These are phyloP conservation scores for Cynocephalus volans DNA, from an alignment of 2,113 vertebrate genomes.

Conservation along the genomic window DNA sequence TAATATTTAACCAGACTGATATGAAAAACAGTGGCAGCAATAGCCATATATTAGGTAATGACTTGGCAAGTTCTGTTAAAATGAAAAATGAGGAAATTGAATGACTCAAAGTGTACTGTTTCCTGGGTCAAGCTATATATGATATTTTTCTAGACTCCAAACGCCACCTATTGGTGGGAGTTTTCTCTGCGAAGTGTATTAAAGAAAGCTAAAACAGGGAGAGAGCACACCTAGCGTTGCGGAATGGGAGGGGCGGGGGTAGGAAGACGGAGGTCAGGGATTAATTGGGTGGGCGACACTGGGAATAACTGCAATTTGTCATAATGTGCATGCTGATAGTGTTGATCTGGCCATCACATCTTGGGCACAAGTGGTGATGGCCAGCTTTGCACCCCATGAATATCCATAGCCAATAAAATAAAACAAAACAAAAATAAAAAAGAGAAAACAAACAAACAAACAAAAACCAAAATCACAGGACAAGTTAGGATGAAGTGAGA, in stretches of 20 bases:
- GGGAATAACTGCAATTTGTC: too few species aligned
- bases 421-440: too few species aligned
- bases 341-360: too few species aligned
- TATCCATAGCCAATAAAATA: too few species aligned
- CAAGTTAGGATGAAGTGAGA: not conserved
- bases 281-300: too few species aligned
- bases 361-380: too few species aligned
- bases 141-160: constrained; percentile 72
- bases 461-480: not conserved
- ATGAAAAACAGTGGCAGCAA: constrained; percentile 85
- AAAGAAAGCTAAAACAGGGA: not conserved
- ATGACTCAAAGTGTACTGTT: constrained; percentile 78
- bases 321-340: too few species aligned
- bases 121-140: constrained; percentile 67
- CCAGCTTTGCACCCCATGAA: too few species aligned
- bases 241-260: too few species aligned
- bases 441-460: not conserved
- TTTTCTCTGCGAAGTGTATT: constrained; percentile 33
- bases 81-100: constrained; percentile 89
- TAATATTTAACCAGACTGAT: constrained; percentile 90
- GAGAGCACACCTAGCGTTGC: too few species aligned
- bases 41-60: constrained; percentile 89
- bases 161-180: constrained; percentile 82
- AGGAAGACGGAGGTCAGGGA: too few species aligned
- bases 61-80: constrained; percentile 89